Base-by-base conservation (phyloP, 2,113 vertebrate genomes). In the Tympanuchus pallidicinctus region DNA sequence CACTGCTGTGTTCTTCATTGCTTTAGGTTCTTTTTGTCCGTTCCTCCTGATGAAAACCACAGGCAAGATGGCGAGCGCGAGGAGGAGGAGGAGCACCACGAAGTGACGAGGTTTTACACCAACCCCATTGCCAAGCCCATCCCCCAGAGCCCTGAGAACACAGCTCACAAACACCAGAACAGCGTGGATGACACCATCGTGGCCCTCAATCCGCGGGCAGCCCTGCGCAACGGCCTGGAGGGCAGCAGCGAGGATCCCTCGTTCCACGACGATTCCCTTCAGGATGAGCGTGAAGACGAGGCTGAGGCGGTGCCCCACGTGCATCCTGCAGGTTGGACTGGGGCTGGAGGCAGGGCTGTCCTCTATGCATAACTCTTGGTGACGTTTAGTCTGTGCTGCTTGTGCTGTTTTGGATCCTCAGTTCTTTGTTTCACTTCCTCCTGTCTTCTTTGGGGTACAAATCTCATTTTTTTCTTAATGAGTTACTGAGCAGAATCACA, bases 111-210 rank as follows among this genome's bases (percentile, higher is more conserved):
- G 47, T 99, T 99, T 86, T 99, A 99, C 86, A 98, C 98, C 5
- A 99, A 99, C 36, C 98, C 98, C 65, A 98, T 99, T 22, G 98
- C 98, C 66, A 99, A 98, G 97, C 99, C 98, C 10, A 96, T 99
- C 79, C 98, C 99, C 0, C 99, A 99, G 82, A 97, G 76, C 3
- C 98, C 97, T 0, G 98, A 98, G 84, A 97, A 89, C 60, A 16
- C 78, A 5, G 48, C 38, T 34, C 96, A 95, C 91, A 98, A 98
- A 30, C 92, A 95, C 47, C 98, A 82, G 77, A 96, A 88, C 48
- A 95, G 34, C 3, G 95, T 98, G 86, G 99, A 99, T 11, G 99
- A 99, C 91, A 99, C 99, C 71, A 98, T 99, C 30, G 88, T 96
- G 25, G 99, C 98, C 9, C 98, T 99, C 60, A 99, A 99, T 57